Base-by-base conservation (phyloP, 1,140 invertebrate genomes). In the Macrosteles quadrilineatus region DNA sequence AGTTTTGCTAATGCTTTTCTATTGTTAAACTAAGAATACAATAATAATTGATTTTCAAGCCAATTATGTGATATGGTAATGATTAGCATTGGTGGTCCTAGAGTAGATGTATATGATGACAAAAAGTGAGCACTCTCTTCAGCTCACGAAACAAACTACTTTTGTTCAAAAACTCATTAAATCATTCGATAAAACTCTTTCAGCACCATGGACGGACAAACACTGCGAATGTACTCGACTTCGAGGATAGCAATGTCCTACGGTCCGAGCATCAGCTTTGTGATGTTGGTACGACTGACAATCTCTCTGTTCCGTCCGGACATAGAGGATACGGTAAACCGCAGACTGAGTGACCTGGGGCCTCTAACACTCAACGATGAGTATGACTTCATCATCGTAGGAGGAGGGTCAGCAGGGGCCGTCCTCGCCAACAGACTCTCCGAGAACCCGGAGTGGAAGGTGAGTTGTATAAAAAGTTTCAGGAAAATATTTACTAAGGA, bases 341-440 rank as follows among this genome's bases (percentile, higher is more conserved):
- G 88, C 6, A 25, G 4, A 12, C 80, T 90, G 0, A 78, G 78
- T 36, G 83, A 87, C 45, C 79, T 80, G 11, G 69, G 75, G 0
- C 74, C 83, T 0, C 74, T 80, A 2, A 70, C 85, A 11, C 75
- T 91, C 9, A 77, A 82, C 0, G 75, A 82, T 1, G 80, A 79
- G 23, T 93, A 92, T 67, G 91, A 92, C 77, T 93, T 92, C 67
- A 85, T 93, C 1, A 82, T 93, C 32, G 83, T 96, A 31, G 95
- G 95, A 0, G 93, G 85, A 4, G 95, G 94, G 4, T 90, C 92
- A 0, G 91, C 93, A 0, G 94, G 94, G 11, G 84, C 90, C 23
- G 93, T 93, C 0, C 53, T 97, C 29, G 93, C 93, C 0, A 89
- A 87, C 55, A 81, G 94, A 36, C 77, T 92, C 0, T 89, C 88